Evolutionary conservation across 2,113 vertebrate species (phyloP).

Genomic region (Corythornis vintsioides): DNA sequence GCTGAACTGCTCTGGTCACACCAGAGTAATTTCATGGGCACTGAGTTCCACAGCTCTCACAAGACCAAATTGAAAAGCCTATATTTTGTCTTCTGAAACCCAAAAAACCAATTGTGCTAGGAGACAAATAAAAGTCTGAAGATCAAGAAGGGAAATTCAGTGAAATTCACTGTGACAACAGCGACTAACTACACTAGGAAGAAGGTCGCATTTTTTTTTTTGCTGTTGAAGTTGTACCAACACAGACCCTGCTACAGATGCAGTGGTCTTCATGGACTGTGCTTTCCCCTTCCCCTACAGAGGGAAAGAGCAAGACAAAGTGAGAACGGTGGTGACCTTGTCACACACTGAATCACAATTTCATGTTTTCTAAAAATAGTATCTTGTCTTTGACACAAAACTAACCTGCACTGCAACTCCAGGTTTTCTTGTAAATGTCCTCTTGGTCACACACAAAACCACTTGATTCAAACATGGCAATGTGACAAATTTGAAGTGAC

Average conservation of each 20-base stretch:
- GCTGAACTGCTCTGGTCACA: background rate
- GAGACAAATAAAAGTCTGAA: background rate
- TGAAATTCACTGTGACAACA: background rate
- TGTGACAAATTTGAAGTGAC: background rate
- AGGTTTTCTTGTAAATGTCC: background rate
- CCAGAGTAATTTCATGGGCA: background rate
- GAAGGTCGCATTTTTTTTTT: background rate
- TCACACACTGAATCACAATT: background rate
- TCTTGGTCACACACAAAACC: background rate
- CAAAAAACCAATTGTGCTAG: background rate
- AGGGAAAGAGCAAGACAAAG: background rate
- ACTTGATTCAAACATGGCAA: background rate
- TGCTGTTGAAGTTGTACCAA: background rate
- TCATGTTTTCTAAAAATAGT: background rate
- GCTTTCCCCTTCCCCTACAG: background rate
- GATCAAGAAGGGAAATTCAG: background rate
- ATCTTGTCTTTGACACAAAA: background rate
- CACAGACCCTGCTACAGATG: accelerated
- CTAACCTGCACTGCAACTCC: background rate
- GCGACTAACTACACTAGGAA: background rate
- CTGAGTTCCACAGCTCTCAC: background rate
- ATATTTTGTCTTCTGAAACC: background rate
- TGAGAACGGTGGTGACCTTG: background rate
- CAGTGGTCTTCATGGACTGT: background rate
- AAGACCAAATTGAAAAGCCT: background rate